Evolutionary conservation across 2,797 vertebrate species (phyloP), one percentile per base, ranked within the genome.

Genomic region (Intellagama lesueurii): DNA sequence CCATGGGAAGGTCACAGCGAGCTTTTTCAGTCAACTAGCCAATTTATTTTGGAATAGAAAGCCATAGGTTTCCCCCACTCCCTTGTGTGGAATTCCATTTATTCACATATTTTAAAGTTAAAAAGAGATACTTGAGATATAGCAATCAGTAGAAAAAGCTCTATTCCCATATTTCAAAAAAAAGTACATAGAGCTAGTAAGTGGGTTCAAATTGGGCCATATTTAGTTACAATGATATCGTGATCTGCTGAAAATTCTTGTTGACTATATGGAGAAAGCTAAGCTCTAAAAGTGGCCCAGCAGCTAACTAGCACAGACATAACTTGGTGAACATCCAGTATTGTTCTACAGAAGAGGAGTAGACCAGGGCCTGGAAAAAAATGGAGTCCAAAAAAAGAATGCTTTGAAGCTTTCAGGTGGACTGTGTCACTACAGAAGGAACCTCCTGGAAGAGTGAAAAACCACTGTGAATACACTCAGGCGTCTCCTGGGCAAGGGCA

Each of bases 1-100:
- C 85, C 80, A 87, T 78, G 47, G 64, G 35, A 83, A 87, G 85
- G 64, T 83, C 89, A 90, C n/a, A 8, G 72, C 47, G 70, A 70
- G 72, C 14, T 7, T 47, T 82, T 70, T 32, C 49, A 30, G 64
- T 87, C 12, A 60, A 16, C 80, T 60, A 47, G 72, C 32, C 85
- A 90, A 87, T 56, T 77, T 82, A 66, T 26, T 83, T 76, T 17
- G n/a, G 60, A 76, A 83, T 4, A 60, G 28, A 87, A 83, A 87
- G 69, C 7, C 44, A 40, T 32, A 32, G 32, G 17, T 16, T 69
- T 35, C 52, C 11, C 52, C 2, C 12, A 56, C 52, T n/a, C 8
- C 9, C 30, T 9, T 35, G 69, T 75, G 64, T 26, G 64, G 68
- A 83, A 81, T 22, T 69, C 19, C 19, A 82, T 47, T 76, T 77